Evolutionary conservation across 1,140 invertebrate species (phyloP), one percentile per base, ranked within the genome.

Genomic region (Platorchestia sp.): DNA sequence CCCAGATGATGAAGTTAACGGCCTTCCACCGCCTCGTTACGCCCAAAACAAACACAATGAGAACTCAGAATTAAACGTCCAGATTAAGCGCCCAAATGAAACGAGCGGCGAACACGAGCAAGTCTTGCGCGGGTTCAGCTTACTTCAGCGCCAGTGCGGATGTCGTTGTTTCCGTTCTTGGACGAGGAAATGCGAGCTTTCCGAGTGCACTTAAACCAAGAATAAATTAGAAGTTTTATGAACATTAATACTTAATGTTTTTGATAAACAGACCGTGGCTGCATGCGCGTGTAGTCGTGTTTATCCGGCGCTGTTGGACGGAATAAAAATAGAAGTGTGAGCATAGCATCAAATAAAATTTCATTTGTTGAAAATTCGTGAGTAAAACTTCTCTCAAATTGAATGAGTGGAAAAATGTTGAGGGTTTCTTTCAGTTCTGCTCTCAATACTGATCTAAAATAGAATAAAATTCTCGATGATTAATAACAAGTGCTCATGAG

Each of bases 21-120:
- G 45, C 91, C 45, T 45, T 47, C 43, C 45, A 44, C 91, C 45
- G 91, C 91, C 91, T 93, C 91, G 91, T 93, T 93, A 45, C 43
- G 91, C 43, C 43, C 91, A 93, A 93, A 93, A 93, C 91, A 93
- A 93, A 93, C 91, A 93, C 91, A 93, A 93, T 93, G 91, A 93
- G 91, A 93, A 93, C 91, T 93, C 91, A 36, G 45, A 93, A 93
- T 93, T 93, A 93, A 93, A 93, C 91, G 91, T 19, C 91, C 91
- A 45, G 91, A 93, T 93, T 93, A 93, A 93, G 45, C 91, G 43
- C 43, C 45, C 41, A 93, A 93, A 93, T 47, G 91, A 93, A 93
- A 93, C 87, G 41, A 90, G 87, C 59, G 59, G 87, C 59, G 59
- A 75, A 75, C 59, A 36, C 14, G 27, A 75, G 59, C 59, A 75